phyloP scores from a whole-genome alignment of 35 echinoderm and acorn worm species.

The Anneissia japonica region DNA sequence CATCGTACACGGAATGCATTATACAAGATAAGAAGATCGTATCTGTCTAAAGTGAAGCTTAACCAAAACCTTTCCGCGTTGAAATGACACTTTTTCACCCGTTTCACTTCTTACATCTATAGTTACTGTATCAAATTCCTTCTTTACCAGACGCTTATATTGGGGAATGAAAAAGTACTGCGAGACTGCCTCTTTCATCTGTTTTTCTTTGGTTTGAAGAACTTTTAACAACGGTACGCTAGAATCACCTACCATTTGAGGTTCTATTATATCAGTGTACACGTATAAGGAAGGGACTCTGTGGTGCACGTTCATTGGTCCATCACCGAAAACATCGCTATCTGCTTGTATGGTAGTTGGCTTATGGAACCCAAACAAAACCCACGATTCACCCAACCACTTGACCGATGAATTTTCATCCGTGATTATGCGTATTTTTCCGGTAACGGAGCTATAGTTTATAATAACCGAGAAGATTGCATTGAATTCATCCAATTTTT shows the following conservation, averaged over 20 bases:
- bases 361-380: not conserved
- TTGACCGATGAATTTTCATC: not conserved
- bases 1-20: too few relatives aligned
- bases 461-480: too few relatives aligned
- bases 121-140: slow-evolving; percentile 27
- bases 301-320: not conserved
- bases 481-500: too few relatives aligned
- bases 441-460: not conserved
- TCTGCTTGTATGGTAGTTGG: not conserved
- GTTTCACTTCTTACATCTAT: slow-evolving; percentile 45
- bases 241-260: slow-evolving; percentile 16
- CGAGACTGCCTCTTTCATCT: slow-evolving; percentile 3
- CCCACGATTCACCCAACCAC: too few relatives aligned
- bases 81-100: slow-evolving; percentile 35
- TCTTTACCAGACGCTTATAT: slow-evolving; percentile 28
- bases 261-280: slow-evolving; percentile 30
- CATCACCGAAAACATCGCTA: not conserved
- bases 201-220: not conserved
- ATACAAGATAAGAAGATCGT: slow-evolving; percentile 18
- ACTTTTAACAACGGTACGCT: slow-evolving; percentile 8
- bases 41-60: slow-evolving; percentile 49
- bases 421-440: not conserved
- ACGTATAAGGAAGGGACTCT: slow-evolving; percentile 24
- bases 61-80: slow-evolving; percentile 29
- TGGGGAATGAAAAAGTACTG: slow-evolving; percentile 33